Conservation (phyloP, 1,140 invertebrate species). For the Zophobas morio region DNA sequence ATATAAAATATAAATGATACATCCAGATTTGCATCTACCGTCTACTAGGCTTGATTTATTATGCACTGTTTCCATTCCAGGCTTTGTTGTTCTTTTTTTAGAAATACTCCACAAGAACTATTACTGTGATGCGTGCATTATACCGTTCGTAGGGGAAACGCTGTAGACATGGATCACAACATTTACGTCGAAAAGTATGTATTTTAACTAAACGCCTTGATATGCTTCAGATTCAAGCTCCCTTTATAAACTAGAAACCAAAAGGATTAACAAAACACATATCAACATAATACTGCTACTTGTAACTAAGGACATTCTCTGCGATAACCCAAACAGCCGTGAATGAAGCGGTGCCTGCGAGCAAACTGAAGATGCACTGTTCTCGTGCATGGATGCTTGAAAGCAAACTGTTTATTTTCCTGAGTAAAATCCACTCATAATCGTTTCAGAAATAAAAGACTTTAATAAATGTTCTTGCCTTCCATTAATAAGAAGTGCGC, state of each 20-base stretch:
- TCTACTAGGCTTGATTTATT: conserved; percentile 60
- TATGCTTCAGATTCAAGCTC: not conserved
- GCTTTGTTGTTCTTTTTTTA: conserved; percentile 55
- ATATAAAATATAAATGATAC: conserved; percentile 64
- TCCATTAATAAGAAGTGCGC: no score
- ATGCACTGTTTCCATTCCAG: conserved; percentile 57
- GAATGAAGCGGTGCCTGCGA: not conserved
- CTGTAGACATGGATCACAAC: no score
- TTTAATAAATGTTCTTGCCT: no score
- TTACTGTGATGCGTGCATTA: not conserved
- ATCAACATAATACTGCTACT: conserved; percentile 7
- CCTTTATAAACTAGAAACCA: not conserved
- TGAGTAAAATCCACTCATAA: no score
- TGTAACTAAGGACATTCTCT: not conserved
- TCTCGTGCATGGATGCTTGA: no score
- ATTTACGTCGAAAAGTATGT: no score
- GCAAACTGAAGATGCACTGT: conserved; percentile 5
- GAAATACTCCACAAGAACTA: conserved; percentile 48
- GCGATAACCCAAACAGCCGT: not conserved
- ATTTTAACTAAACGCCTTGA: not conserved
- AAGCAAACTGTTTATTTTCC: no score
- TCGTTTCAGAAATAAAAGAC: no score
- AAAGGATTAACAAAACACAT: not conserved
- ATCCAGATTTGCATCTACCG: conserved; percentile 61
- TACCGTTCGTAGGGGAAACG: no score